Conservation (phyloP, 2,113 vertebrate species). For the Centropus unirufus region DNA sequence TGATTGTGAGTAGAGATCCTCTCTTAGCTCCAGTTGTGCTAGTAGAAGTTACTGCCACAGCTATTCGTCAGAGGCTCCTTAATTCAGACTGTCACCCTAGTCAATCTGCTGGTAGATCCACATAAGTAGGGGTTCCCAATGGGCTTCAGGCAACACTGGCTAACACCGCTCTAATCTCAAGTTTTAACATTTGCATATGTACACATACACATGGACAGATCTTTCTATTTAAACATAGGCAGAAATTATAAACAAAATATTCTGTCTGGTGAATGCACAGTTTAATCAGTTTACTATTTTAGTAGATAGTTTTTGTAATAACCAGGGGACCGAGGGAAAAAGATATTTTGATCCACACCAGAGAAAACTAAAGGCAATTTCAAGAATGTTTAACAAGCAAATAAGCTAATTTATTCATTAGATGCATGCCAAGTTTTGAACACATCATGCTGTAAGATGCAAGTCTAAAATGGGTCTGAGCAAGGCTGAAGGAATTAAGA, state of each 20-base stretch:
- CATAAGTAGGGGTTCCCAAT: not conserved
- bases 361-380: not conserved
- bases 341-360: not conserved
- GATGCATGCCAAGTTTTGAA: not conserved
- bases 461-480: not conserved
- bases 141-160: not conserved
- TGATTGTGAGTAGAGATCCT: not conserved
- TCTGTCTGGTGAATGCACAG: not conserved
- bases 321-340: not conserved
- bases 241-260: not conserved
- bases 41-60: not conserved
- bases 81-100: not conserved
- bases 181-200: not conserved
- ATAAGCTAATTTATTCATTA: not conserved
- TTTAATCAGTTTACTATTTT: not conserved
- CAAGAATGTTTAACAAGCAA: not conserved
- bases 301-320: not conserved
- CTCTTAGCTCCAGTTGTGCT: slow-evolving; percentile 10
- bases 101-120: not conserved
- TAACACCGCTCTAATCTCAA: not conserved
- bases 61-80: not conserved
- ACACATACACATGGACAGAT: not conserved
- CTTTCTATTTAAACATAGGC: not conserved
- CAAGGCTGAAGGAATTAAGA: not conserved
- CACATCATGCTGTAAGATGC: not conserved